Conservation (phyloP, 2,888 invertebrate genomes). For the Eledona agricola region DNA sequence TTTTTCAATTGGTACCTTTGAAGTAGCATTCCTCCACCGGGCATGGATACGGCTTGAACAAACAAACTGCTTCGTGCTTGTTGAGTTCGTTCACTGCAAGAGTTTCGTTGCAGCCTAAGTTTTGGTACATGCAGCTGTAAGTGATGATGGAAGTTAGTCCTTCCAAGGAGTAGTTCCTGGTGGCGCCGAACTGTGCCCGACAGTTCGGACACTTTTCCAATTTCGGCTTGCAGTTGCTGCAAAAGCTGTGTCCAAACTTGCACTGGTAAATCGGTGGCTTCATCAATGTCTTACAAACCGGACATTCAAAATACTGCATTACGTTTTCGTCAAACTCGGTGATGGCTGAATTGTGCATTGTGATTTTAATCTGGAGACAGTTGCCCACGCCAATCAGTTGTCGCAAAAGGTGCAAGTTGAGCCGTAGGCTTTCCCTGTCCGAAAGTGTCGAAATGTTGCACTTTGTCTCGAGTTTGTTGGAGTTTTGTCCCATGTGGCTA, state of each 20-base stretch:
- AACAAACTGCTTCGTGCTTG: constrained; percentile 51
- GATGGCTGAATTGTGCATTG: constrained; percentile 42
- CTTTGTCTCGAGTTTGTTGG: constrained; percentile 52
- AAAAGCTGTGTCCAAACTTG: constrained; percentile 55
- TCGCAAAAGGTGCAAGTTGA: constrained; percentile 51
- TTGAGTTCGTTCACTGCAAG: constrained; percentile 44
- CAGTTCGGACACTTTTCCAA: constrained; percentile 56
- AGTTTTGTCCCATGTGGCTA: constrained; percentile 51
- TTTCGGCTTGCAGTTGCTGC: constrained; percentile 52
- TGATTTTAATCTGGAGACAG: constrained; percentile 46
- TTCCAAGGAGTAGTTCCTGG: constrained; percentile 55
- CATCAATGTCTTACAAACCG: constrained; percentile 56
- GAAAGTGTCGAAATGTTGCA: constrained; percentile 46
- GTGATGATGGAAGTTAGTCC: constrained; percentile 50
- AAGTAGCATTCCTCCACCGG: constrained; percentile 48
- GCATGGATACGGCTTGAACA: constrained; percentile 50
- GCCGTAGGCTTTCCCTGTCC: constrained; percentile 41
- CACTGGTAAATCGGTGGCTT: constrained; percentile 57
- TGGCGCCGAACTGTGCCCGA: constrained; percentile 51
- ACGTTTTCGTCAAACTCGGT: constrained; percentile 52
- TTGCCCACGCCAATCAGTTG: constrained; percentile 49
- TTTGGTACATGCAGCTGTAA: constrained; percentile 54
- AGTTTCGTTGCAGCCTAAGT: constrained; percentile 50
- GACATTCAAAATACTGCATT: constrained; percentile 55
- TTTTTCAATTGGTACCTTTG: constrained; percentile 38